These are phyloP conservation scores for Ptilonorhynchus violaceus DNA, from an alignment of 2,113 vertebrate species.

Conservation along the genomic window DNA sequence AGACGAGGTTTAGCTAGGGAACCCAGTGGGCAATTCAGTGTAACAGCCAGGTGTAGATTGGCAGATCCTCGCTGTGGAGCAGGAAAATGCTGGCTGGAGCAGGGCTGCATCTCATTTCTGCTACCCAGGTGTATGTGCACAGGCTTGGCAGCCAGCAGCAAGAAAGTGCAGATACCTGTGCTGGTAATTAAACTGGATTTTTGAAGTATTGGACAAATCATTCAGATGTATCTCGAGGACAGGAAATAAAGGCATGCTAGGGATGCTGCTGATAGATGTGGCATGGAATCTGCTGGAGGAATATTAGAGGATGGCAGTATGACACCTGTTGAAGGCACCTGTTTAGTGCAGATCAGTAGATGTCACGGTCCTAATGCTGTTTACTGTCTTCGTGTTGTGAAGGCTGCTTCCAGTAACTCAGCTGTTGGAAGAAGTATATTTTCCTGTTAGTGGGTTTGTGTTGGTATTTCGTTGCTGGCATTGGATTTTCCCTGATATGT, in stretches of 20 bases:
- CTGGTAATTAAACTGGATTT: neutral
- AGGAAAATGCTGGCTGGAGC: neutral
- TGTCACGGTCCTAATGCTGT: neutral
- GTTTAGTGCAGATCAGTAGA: neutral
- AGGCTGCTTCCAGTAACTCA: neutral
- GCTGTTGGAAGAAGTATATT: neutral
- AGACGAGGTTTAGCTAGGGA: neutral
- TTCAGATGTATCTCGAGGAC: neutral
- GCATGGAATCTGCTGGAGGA: neutral
- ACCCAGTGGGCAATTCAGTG: fast-evolving
- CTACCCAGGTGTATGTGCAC: neutral
- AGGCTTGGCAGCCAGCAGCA: neutral
- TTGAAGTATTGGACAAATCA: neutral
- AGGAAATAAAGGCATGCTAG: neutral
- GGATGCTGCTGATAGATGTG: neutral
- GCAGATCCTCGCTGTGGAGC: neutral
- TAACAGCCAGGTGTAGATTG: neutral
- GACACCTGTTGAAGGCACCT: neutral
- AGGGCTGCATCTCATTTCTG: neutral
- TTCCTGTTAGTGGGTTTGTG: neutral
- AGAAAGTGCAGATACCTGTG: neutral
- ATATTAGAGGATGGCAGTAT: neutral
- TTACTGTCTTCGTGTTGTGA: neutral
- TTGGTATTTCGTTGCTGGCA: neutral
- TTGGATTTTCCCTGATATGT: neutral